Evolutionary conservation across 1,140 invertebrate genomes (phyloP).

Genomic region (Psilanteris sp.): DNA sequence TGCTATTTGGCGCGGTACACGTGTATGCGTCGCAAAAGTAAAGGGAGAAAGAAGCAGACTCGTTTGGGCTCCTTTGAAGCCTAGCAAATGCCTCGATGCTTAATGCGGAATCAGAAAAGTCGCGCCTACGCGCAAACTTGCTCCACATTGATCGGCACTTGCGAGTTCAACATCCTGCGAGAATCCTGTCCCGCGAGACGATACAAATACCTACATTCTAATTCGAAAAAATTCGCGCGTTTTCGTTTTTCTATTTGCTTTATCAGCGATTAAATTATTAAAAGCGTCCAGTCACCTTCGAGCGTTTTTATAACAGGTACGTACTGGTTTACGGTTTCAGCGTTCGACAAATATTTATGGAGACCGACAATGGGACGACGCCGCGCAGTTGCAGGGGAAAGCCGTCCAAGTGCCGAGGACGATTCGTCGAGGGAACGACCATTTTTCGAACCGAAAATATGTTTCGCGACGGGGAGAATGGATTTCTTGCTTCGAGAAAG

Average conservation of each 20-base stretch:
- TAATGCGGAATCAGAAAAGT: slow-evolving; percentile 45
- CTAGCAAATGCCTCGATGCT: slow-evolving; percentile 16
- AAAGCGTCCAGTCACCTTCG: too few relatives aligned
- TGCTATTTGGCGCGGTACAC: slow-evolving; percentile 14
- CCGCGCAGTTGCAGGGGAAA: too few relatives aligned
- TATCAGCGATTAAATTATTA: slow-evolving; percentile 3
- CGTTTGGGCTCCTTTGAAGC: slow-evolving; percentile 27
- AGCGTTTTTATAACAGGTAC: too few relatives aligned
- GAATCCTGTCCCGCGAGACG: slow-evolving; percentile 64
- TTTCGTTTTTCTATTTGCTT: slow-evolving; percentile 11
- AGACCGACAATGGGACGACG: too few relatives aligned
- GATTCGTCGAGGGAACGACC: too few relatives aligned
- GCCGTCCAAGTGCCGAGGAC: too few relatives aligned
- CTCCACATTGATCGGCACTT: slow-evolving; percentile 49
- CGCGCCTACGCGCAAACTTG: slow-evolving; percentile 55
- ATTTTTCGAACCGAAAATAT: too few relatives aligned
- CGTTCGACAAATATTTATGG: too few relatives aligned
- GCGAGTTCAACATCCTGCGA: slow-evolving; percentile 66
- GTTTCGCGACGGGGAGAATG: too few relatives aligned
- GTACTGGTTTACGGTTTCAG: too few relatives aligned
- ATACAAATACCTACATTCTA: slow-evolving; percentile 23
- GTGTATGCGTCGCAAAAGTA: slow-evolving; percentile 12
- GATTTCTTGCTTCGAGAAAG: too few relatives aligned
- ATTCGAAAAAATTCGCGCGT: slow-evolving; percentile 35
- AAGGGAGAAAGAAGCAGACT: slow-evolving; percentile 21